A percentile compares a stretch with the other conserved stretches of the same genome.
Evolutionary conservation across 2,797 vertebrate genomes (phyloP).

Genomic region (Hemitrygon akajei): DNA sequence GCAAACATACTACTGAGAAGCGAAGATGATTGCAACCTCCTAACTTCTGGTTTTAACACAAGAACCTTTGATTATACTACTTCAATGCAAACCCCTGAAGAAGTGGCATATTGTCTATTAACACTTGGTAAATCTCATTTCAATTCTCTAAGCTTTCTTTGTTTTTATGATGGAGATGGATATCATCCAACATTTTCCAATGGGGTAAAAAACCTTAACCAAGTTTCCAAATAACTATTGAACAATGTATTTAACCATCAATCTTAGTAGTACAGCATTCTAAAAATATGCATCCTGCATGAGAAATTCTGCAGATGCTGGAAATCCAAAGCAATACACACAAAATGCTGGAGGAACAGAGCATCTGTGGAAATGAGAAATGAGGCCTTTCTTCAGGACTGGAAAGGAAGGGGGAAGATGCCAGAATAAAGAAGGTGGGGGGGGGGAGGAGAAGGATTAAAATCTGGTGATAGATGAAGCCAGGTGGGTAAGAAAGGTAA

Average conservation of each 20-base stretch:
- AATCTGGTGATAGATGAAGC: no score
- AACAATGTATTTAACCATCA: not conserved
- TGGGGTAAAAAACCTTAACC: not conserved
- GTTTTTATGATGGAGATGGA: not conserved
- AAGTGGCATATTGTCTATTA: not conserved
- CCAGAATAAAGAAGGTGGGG: no score
- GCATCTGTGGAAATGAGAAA: no score
- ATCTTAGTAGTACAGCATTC: not conserved
- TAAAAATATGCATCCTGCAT: not conserved
- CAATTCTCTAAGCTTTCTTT: not conserved
- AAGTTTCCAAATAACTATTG: not conserved
- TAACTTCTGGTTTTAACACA: not conserved
- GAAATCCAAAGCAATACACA: no score
- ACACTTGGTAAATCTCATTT: not conserved
- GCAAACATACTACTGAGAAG: not conserved
- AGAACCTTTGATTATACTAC: not conserved
- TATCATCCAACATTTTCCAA: not conserved
- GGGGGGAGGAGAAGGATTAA: no score
- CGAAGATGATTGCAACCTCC: not conserved
- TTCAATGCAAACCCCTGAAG: not conserved
- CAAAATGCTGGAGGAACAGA: no score
- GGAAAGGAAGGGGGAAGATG: no score
- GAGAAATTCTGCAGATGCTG: no score
- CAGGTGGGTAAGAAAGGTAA: no score
- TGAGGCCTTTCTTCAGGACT: no score